Conservation (phyloP, 2,888 invertebrate species). For the Pyrrhosoma nymphula region DNA sequence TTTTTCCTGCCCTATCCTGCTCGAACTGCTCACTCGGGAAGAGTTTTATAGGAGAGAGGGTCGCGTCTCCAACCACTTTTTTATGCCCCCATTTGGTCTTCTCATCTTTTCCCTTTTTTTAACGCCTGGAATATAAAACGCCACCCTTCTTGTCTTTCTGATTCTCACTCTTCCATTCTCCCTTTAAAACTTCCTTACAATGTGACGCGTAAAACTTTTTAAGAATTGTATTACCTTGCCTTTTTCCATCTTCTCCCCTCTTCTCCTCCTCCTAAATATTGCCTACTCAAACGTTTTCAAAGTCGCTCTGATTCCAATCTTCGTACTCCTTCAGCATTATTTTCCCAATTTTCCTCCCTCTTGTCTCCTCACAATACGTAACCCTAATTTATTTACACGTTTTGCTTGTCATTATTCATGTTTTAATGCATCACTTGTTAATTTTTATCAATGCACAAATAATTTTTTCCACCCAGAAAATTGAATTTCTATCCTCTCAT, state of each 20-base stretch:
- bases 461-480: no score
- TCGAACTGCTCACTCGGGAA: background rate
- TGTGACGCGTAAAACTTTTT: background rate
- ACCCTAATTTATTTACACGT: no score
- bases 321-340: background rate
- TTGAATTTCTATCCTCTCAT: no score
- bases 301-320: background rate
- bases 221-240: background rate
- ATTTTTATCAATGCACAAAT: no score
- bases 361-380: no score
- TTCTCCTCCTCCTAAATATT: background rate
- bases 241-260: background rate
- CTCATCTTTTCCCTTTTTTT: background rate
- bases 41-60: background rate
- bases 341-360: no score
- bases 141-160: background rate
- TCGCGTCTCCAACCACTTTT: background rate
- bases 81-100: conserved; percentile 56
- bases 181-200: background rate
- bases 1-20: conserved; percentile 41
- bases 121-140: background rate
- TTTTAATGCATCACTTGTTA: no score
- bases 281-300: background rate
- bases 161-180: conserved; percentile 32
- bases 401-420: no score